Base-by-base conservation (phyloP, 2,888 invertebrate species). In the Troilus luridus region DNA sequence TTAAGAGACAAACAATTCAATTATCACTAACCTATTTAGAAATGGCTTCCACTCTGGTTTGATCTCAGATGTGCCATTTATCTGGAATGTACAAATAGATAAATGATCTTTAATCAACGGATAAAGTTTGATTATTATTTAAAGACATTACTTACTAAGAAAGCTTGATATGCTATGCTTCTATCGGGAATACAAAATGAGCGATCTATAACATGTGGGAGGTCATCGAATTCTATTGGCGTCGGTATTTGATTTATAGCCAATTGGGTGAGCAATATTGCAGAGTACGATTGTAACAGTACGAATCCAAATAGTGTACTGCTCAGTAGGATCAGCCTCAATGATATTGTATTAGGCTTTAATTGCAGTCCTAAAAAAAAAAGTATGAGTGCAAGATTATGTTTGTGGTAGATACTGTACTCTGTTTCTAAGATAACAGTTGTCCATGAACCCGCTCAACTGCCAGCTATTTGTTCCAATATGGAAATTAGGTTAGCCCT, bases 181-280 rank as follows among this genome's bases (percentile, higher is more conserved):
- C 24, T 67, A 60, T 91, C 72, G 17, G 91, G 67, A 14, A 91
- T 62, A 27, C 91, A 91, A 14, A 91, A 62, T 5, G 91, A 91
- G n/a, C 54, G 58, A 24, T 41, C 58, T 56, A 85, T 58, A 17
- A 14, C 41, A 6, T 6, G 9, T 3, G 64, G 41, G 3, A 91
- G 11, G 1, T 59, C 27, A 14, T 67, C 27, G 17, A 91, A 72
- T n/a, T 56, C 17, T 17, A 88, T 88, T 19, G 62, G 62, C 3
- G 67, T 41, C 1, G 88, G 72, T 41, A 54, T 24, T 41, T 77
- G 59, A 12, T 56, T 67, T n/a, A 88, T 54, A 27, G 91, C 72
- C 41, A 91, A n/a, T 17, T 91, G 67, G 21, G 91, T 88, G 3
- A 91, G 56, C 54, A 91, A 58, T 41, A 72, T 88, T 0, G 88